Evolutionary conservation across 37 sponge, comb jelly and placozoan genomes (phyloP).

Genomic region (Bolinopsis microptera): DNA sequence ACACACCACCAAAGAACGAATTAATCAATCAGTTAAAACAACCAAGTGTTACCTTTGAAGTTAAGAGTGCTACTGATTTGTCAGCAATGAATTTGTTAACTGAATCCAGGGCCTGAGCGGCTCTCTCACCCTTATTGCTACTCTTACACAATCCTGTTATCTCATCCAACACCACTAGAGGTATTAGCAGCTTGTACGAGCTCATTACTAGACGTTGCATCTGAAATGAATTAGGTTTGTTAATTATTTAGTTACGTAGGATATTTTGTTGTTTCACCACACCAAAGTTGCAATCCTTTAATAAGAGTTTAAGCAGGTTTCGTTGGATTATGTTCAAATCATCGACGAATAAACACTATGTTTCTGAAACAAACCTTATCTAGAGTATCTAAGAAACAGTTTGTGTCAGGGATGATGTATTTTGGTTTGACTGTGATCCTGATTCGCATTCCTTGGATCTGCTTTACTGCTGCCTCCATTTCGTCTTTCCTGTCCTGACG

Average conservation of each 20-base stretch:
- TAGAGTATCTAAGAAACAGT: slow-evolving; percentile 45
- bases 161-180: slow-evolving; percentile 23
- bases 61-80: slow-evolving; percentile 13
- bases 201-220: neutral
- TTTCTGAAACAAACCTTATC: no score
- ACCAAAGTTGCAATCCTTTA: no score
- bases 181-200: slow-evolving; percentile 3
- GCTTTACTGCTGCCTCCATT: neutral
- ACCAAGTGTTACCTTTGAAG: slow-evolving; percentile 63
- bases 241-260: no score
- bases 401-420: slow-evolving; percentile 49
- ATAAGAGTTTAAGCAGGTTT: no score
- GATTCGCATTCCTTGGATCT: slow-evolving; percentile 43
- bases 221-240: slow-evolving; percentile 14
- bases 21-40: no score
- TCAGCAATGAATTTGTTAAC: neutral
- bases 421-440: slow-evolving; percentile 48
- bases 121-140: neutral
- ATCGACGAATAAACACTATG: no score
- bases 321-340: no score
- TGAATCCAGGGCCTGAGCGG: slow-evolving; percentile 4
- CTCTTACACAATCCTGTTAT: slow-evolving; percentile 36
- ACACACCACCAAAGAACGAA: no score
- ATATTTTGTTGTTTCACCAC: no score
- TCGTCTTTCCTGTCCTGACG: slow-evolving; percentile 16